Evolutionary conservation across 2,888 invertebrate genomes (phyloP), one percentile per base, ranked within the genome.

Genomic region (Leptopilina myrica): DNA sequence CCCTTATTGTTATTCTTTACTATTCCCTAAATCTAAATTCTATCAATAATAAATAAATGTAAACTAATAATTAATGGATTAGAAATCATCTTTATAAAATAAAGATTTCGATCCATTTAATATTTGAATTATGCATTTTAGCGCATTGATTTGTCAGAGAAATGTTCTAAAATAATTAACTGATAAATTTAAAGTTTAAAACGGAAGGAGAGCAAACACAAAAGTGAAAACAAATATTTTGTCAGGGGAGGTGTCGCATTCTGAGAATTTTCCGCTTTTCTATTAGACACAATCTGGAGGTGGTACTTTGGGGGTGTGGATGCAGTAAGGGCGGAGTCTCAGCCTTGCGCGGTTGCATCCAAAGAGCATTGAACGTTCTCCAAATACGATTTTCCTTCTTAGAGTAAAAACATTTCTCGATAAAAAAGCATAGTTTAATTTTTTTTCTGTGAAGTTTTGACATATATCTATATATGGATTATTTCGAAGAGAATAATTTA

Each of bases 301-400:
- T 89, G 90, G 89, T 86, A 79, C 83, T 49, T 87, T 85, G 86
- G 87, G 87, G 88, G 87, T 90, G 88, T 87, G 85, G 86, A 87
- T 87, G 85, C 86, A 87, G 84, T 87, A 87, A 88, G 90, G 91
- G 91, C 91, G 91, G 91, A 88, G 91, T 90, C 88, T 90, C 89
- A 84, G 87, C 86, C 86, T 86, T 86, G 88, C 88, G 87, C 85
- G 83, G 85, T 81, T 84, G 87, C 87, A 88, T 85, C 86, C 3
- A 84, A 86, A 80, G 80, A 79, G 81, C 81, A 64, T 78, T 79
- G 82, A 82, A 79, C 62, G 78, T 15, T 76, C 76, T 62, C 77
- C 66, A 76, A 79, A 81, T 77, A 69, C 73, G 69, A 81, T 80
- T 49, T 49, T 80, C 64, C 14, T 46, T 20, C 46, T 46, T 46